Conservation (phyloP, 2,888 invertebrate species). For the Bimastos eiseni region DNA sequence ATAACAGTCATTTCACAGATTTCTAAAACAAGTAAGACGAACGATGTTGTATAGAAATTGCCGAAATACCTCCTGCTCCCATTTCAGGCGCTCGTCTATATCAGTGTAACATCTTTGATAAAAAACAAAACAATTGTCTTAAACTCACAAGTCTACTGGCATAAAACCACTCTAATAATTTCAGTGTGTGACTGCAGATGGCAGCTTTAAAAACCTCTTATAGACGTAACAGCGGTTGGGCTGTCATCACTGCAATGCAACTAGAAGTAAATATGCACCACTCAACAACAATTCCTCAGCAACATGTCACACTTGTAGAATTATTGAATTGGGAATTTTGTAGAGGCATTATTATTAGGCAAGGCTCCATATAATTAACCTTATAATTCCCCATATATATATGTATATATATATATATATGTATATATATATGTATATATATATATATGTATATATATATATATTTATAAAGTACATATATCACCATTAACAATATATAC, state of each 20-base stretch:
- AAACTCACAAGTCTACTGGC: background rate
- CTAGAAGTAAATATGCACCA: background rate
- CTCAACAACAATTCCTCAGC: no score
- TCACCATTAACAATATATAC: no score
- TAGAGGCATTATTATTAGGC: background rate
- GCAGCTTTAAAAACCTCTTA: background rate
- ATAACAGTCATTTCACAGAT: background rate
- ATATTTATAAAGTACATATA: no score
- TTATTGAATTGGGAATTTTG: background rate
- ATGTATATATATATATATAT: no score
- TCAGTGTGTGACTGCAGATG: background rate
- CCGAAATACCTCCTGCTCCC: constrained; percentile 4
- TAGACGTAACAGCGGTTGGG: background rate
- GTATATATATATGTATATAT: no score
- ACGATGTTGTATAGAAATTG: background rate
- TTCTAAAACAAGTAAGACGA: background rate
- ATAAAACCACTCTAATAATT: background rate
- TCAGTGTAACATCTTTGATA: background rate
- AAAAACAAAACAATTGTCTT: background rate
- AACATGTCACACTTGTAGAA: background rate
- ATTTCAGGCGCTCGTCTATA: background rate
- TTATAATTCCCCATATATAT: background rate
- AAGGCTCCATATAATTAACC: background rate
- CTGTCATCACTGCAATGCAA: no score
- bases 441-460: no score